These are phyloP conservation scores for Thalassarche chlororhynchos DNA, from an alignment of 2,113 vertebrate species.

Conservation along the genomic window DNA sequence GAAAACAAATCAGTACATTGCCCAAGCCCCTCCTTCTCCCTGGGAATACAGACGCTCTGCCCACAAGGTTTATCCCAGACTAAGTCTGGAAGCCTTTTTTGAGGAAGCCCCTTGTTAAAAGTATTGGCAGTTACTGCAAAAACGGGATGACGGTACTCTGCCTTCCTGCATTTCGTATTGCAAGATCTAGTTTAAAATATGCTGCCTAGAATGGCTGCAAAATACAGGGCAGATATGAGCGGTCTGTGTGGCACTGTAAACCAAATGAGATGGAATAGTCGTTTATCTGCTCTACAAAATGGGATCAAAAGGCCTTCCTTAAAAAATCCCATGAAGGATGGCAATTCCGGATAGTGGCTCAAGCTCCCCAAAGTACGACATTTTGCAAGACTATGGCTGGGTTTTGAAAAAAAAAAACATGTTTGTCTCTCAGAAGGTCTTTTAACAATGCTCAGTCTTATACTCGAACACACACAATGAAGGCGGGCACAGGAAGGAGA, in stretches of 20 bases:
- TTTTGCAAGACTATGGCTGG: slow-evolving; percentile 5
- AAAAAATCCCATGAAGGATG: not conserved
- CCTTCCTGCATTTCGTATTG: not conserved
- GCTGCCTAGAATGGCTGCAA: not conserved
- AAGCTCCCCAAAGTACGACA: slow-evolving; percentile 2
- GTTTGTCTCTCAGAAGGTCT: slow-evolving; percentile 28
- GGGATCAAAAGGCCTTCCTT: not conserved
- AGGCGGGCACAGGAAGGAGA: slow-evolving; percentile 4
- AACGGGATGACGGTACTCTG: not conserved
- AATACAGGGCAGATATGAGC: not conserved
- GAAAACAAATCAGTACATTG: not conserved
- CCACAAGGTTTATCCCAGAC: not conserved
- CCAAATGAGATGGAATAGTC: not conserved
- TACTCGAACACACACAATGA: slow-evolving; percentile 20
- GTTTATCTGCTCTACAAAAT: not conserved
- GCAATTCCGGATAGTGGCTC: not conserved
- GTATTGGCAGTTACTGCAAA: not conserved
- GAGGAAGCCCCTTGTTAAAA: not conserved
- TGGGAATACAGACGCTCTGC: not conserved
- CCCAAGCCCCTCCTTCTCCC: not conserved
- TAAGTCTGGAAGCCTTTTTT: not conserved
- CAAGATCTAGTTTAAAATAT: not conserved
- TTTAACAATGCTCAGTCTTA: slow-evolving; percentile 30
- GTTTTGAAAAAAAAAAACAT: not conserved
- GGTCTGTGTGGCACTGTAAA: not conserved